Conservation (phyloP, 2,113 vertebrate genomes). For the Alces alces region DNA sequence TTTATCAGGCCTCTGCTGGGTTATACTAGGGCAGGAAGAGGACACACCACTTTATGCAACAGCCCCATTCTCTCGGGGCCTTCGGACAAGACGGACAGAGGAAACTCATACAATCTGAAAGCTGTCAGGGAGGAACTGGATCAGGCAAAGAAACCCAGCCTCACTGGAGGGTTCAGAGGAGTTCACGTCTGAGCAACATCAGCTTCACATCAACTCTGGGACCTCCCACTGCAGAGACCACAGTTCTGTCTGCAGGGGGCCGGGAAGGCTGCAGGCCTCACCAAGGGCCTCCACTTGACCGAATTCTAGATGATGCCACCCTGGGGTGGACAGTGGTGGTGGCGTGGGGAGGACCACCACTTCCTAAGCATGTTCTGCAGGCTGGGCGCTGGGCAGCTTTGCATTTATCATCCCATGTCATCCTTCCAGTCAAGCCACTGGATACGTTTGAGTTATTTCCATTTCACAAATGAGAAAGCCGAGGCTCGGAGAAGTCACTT, state of each 20-base stretch:
- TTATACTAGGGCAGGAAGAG: background rate
- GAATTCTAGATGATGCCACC: background rate
- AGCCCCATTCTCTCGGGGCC: background rate
- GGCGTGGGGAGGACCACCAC: rapidly evolving
- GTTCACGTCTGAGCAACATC: background rate
- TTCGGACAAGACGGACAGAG: background rate
- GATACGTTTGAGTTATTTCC: rapidly evolving
- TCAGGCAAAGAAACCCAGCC: background rate
- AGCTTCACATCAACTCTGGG: background rate
- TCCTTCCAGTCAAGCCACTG: background rate
- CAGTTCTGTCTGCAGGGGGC: background rate
- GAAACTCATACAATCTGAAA: background rate
- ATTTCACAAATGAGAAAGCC: background rate
- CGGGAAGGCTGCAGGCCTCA: rapidly evolving
- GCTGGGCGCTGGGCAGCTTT: rapidly evolving
- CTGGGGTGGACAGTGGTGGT: rapidly evolving
- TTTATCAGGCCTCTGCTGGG: background rate
- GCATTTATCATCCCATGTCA: background rate
- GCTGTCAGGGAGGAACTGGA: background rate
- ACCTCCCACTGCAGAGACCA: background rate
- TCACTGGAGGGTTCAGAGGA: background rate
- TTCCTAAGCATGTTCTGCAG: rapidly evolving
- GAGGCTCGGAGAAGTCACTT: background rate
- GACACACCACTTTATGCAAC: background rate
- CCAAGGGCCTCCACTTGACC: background rate